Base-by-base conservation (phyloP, 2,797 vertebrate species). In the Echeneis naucrates region DNA sequence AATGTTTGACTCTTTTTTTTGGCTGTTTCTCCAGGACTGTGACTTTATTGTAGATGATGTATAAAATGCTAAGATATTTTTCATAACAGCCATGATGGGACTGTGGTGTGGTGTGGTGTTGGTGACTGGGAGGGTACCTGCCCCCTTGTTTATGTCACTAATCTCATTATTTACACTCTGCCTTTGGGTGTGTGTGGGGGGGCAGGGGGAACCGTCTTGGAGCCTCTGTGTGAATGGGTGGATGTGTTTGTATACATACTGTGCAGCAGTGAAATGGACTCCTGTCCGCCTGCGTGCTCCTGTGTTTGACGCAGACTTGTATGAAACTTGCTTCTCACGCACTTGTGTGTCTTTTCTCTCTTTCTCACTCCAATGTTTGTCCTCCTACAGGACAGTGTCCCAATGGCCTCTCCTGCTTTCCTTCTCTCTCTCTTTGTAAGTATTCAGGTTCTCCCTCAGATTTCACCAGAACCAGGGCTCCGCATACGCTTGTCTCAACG, bases 391-490 rank as follows among this genome's bases (percentile, higher is more conserved):
- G 98, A 99, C 96, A 98, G 96, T 97, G 96, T 99, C 95, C 97
- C 97, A 95, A 99, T 99, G 98, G 98, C 97, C 93, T 99, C 98
- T 98, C 98, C 98, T 96, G 98, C 98, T 96, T 99, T 99, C 95
- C 98, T 99, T 96, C 98, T 99, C 96, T 99, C 98, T 97, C 98
- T 99, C 90, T 99, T 99, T 98, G 98, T 99, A 99, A 99, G 98
- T 99, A 99, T 98, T 96, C 96, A 96, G 93, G 92, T 92, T 81
- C 86, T 89, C 82, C 91, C 84, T 92, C 84, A 81, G 85, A 76
- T 79, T 72, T 88, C 87, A 88, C 77, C 90, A 83, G 90, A 86
- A 61, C 83, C 86, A 77, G 85, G 78, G 59, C 54, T 68, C 75
- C 23, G 45, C 79, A 80, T 78, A 77, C 38, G 48, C 75, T 72